Evolutionary conservation across 2,113 vertebrate genomes (phyloP).

Genomic region (Rhipidura dahli): DNA sequence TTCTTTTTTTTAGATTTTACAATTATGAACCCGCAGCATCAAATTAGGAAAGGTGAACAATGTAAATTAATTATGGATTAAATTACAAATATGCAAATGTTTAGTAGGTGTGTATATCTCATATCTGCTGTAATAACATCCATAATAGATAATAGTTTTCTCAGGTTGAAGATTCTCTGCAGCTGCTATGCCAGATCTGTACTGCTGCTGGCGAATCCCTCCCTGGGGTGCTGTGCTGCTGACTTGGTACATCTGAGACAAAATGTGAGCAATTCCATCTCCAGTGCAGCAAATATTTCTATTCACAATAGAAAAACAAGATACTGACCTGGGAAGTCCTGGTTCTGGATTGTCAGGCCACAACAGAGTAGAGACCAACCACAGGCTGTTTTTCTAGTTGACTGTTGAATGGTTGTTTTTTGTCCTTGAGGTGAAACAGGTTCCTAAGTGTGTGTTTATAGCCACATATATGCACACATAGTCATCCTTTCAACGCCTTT

Average conservation of each 20-base stretch:
- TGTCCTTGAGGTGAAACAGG: not conserved
- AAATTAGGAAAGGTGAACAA: not conserved
- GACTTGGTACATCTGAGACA: not conserved
- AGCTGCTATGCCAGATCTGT: not conserved
- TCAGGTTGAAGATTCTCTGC: not conserved
- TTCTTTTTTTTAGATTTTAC: not conserved
- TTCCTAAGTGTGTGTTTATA: not conserved
- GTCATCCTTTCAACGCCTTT: not conserved
- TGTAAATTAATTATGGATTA: not conserved
- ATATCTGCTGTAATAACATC: not conserved
- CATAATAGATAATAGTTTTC: not conserved
- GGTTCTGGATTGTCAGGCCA: not conserved
- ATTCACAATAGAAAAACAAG: not conserved
- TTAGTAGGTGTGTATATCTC: not conserved
- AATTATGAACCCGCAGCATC: not conserved
- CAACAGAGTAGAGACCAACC: not conserved
- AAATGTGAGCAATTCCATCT: not conserved
- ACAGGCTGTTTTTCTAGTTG: not conserved
- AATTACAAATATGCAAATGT: not conserved
- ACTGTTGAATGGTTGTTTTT: not conserved
- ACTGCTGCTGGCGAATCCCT: not conserved
- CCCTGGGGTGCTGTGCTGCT: not conserved
- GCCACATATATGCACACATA: too few relatives aligned
- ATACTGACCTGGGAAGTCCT: not conserved
- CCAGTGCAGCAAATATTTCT: not conserved